Percentiles rank a stretch among this genome's conserved stretches.
Conservation (phyloP, 1,140 invertebrate species). For the honey bee (Apis mellifera) region DNA sequence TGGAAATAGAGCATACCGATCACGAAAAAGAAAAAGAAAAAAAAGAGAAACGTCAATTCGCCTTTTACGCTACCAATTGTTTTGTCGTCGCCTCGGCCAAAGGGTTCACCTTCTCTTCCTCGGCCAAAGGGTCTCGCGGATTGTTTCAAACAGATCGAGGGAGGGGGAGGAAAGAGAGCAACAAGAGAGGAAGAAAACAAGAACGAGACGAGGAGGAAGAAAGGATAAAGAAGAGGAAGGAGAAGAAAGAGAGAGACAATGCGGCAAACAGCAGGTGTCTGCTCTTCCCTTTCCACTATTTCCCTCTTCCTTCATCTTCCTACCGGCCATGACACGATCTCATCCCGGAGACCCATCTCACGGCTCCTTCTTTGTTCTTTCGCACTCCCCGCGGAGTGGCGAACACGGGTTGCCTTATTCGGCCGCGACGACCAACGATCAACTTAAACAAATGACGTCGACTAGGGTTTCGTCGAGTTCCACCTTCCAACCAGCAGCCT, state of each 20-base stretch:
- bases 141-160: slow-evolving; percentile 28
- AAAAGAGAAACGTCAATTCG: slow-evolving; percentile 40
- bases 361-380: slow-evolving; percentile 74
- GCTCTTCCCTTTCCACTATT: slow-evolving; percentile 55
- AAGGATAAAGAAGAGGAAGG: slow-evolving; percentile 4
- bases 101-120: slow-evolving; percentile 22
- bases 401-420: slow-evolving; percentile 69
- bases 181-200: slow-evolving; percentile 8
- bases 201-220: slow-evolving; percentile 28
- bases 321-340: slow-evolving; percentile 42
- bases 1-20: slow-evolving; percentile 47
- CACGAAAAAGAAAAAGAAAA: slow-evolving; percentile 5
- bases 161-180: slow-evolving; percentile 16
- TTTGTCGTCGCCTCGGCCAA: slow-evolving; percentile 58
- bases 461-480: slow-evolving; percentile 40
- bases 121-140: slow-evolving; percentile 29
- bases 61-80: slow-evolving; percentile 58
- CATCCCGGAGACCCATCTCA: slow-evolving; percentile 50
- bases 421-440: slow-evolving; percentile 62
- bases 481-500: slow-evolving; percentile 38
- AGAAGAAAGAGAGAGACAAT: slow-evolving; percentile 69
- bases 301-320: slow-evolving; percentile 43
- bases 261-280: slow-evolving; percentile 75
- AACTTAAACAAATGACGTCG: slow-evolving; percentile 70
- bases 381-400: slow-evolving; percentile 65